phyloP scores from a whole-genome alignment of 2,797 vertebrate genomes.

The Enteromius radiatus region DNA sequence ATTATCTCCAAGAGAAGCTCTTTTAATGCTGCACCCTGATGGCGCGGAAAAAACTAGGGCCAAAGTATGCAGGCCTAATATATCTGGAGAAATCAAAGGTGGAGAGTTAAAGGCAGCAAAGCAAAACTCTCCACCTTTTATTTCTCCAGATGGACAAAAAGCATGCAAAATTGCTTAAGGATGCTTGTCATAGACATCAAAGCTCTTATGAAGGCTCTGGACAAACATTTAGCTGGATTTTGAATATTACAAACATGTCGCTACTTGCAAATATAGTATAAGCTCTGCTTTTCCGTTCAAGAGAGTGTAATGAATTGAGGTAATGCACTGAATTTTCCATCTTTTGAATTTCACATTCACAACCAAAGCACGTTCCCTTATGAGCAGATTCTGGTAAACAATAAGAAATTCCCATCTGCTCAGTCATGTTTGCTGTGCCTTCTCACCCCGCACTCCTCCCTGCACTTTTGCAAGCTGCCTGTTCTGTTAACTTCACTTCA shows the following conservation, averaged over 20 bases:
- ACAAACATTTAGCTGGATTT: not conserved
- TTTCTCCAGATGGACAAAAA: conserved; percentile 36
- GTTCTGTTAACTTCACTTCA: conserved; percentile 48
- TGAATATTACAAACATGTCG: not conserved
- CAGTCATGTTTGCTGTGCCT: conserved; percentile 40
- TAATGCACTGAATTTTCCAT: conserved; percentile 1
- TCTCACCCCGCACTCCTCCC: conserved; percentile 27
- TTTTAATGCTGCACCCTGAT: conserved; percentile 25
- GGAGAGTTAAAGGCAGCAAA: not conserved
- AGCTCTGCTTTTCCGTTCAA: conserved; percentile 18
- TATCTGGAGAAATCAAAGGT: conserved; percentile 28
- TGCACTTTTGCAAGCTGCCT: conserved; percentile 38
- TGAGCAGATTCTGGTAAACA: conserved; percentile 44
- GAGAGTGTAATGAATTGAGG: conserved; percentile 8
- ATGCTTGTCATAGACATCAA: conserved; percentile 13
- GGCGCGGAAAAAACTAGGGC: not conserved
- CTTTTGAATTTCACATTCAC: conserved; percentile 14
- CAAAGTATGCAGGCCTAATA: conserved; percentile 22
- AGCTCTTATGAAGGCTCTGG: not conserved
- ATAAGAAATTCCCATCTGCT: conserved; percentile 44
- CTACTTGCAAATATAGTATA: not conserved
- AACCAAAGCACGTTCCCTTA: conserved; percentile 39
- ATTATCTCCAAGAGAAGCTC: not conserved
- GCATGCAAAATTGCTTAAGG: conserved; percentile 1
- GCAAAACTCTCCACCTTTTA: not conserved